Evolutionary conservation across 2,888 invertebrate species (phyloP).

Genomic region (Tinea semifulvella): DNA sequence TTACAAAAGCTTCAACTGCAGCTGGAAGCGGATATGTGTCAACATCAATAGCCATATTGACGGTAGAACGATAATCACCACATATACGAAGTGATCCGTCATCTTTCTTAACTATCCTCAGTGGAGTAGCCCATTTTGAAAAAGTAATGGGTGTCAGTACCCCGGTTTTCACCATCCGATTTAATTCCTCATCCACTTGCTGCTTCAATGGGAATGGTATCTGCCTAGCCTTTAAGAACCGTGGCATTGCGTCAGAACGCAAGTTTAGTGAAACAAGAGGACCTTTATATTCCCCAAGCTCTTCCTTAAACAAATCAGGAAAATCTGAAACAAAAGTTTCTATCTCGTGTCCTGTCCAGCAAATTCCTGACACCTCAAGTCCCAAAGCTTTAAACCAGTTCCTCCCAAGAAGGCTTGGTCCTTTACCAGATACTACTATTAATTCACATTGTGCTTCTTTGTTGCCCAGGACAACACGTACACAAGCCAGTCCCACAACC

Average conservation of each 20-base stretch:
- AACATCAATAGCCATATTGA: slow-evolving; percentile 17
- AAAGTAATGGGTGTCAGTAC: slow-evolving; percentile 16
- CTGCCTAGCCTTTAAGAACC: slow-evolving; percentile 14
- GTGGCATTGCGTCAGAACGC: slow-evolving; percentile 1
- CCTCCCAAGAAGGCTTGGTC: slow-evolving; percentile 2
- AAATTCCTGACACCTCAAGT: not conserved
- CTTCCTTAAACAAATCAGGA: slow-evolving; percentile 11
- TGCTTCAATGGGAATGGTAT: slow-evolving; percentile 20
- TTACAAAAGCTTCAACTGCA: slow-evolving; percentile 18
- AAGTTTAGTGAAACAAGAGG: slow-evolving; percentile 7
- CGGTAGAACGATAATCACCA: slow-evolving; percentile 20
- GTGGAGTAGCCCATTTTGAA: slow-evolving; percentile 19
- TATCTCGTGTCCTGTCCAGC: not conserved
- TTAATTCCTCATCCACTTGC: slow-evolving; percentile 18
- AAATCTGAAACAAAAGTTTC: not conserved
- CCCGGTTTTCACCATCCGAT: slow-evolving; percentile 13
- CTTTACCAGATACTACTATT: not conserved
- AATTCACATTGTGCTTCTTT: not conserved
- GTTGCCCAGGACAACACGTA: slow-evolving; percentile 1
- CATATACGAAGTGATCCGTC: slow-evolving; percentile 19
- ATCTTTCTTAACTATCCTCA: slow-evolving; percentile 16
- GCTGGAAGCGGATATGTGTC: slow-evolving; percentile 21
- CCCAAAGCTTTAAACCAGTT: slow-evolving; percentile 4
- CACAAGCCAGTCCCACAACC: not conserved
- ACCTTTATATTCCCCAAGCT: slow-evolving; percentile 13